phyloP scores from a whole-genome alignment of 2,797 vertebrate species.

The Manis crassicaudata region DNA sequence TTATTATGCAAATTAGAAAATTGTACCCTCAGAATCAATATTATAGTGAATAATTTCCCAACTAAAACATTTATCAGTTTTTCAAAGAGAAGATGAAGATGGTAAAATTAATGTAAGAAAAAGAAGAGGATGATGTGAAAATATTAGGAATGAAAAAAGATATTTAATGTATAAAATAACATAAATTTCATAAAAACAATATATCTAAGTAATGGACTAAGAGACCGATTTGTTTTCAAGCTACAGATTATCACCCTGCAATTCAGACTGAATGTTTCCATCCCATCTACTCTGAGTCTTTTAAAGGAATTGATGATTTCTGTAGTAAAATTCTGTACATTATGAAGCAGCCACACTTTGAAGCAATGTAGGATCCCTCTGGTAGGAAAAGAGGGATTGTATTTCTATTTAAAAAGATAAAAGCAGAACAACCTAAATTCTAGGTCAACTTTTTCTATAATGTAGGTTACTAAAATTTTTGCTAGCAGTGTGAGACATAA shows the following conservation, averaged over 20 bases:
- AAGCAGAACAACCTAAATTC: constrained; percentile 28
- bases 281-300: neutral
- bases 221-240: neutral
- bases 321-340: neutral
- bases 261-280: neutral
- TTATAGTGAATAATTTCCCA: neutral
- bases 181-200: neutral
- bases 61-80: neutral
- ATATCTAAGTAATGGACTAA: neutral
- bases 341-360: neutral
- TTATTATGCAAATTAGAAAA: neutral
- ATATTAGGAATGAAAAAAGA: neutral
- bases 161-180: neutral
- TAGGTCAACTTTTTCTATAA: constrained; percentile 59
- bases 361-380: neutral
- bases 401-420: neutral
- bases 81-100: neutral
- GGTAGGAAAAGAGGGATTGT: neutral
- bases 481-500: neutral
- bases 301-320: neutral
- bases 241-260: neutral
- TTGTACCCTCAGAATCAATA: neutral
- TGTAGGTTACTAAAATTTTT: constrained; percentile 58
- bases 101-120: neutral
- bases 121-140: neutral